Evolutionary conservation across 64 coral and sea anemone genomes (phyloP), one percentile per base, ranked within the genome.

Genomic region (Dendronephthya gigantea): DNA sequence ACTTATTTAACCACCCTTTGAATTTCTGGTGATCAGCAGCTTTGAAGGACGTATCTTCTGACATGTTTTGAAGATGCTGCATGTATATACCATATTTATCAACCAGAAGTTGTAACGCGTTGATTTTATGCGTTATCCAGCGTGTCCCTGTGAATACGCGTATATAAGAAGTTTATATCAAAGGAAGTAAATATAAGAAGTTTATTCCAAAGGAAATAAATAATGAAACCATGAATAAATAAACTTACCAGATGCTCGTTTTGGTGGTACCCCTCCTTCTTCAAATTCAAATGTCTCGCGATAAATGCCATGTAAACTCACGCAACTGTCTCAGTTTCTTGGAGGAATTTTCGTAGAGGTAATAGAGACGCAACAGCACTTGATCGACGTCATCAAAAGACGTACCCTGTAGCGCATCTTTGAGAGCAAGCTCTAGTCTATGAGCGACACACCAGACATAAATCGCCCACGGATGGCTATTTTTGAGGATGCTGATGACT

Each of bases 1-100:
- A 90, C 36, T 85, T 90, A 28, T 40, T 40, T 48, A 91, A 43
- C 69, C 68, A 88, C 22, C 88, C 83, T 90, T 90, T 84, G 28
- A 90, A 90, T 40, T 90, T 90, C n/a, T 41, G 48, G 49, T n/a
- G n/a, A n/a, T n/a, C n/a, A n/a, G n/a, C n/a, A n/a, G n/a, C n/a
- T n/a, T n/a, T n/a, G n/a, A n/a, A n/a, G n/a, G n/a, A n/a, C n/a
- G n/a, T n/a, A n/a, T 34, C 8, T 45, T 45, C 41, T 6, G 12
- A 4, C 31, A 76, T 4, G 34, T 76, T 76, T 76, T 76, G 13
- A 1, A 76, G n/a, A 76, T 76, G 69, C 31, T 10, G 3, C n/a
- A 76, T 6, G 16, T 76, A 76, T 33, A 76, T 27, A 29, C 69
- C 69, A 76, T 10, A 45, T 29, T 76, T 76, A 34, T 76, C 69